Conservation (phyloP, 2,888 invertebrate genomes). For the Caenorhabditis sp. region DNA sequence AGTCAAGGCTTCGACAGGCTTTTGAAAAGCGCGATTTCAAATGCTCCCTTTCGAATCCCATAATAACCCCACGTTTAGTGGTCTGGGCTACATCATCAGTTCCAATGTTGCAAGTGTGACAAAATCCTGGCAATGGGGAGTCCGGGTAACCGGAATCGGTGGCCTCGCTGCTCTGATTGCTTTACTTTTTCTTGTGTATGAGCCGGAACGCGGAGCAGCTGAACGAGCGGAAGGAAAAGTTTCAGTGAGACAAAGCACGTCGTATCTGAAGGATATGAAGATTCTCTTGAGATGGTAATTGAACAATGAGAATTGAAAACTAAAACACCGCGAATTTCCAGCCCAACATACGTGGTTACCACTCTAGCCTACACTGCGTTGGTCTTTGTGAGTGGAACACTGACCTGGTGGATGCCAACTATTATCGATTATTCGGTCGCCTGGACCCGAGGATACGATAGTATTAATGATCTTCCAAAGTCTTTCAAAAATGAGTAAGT, state of each 20-base stretch:
- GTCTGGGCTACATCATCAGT: slow-evolving; percentile 64
- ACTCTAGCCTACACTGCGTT: slow-evolving; percentile 96
- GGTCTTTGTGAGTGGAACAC: slow-evolving; percentile 92
- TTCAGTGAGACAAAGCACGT: slow-evolving; percentile 24
- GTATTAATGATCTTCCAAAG: slow-evolving; percentile 26
- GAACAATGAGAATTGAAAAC: neutral
- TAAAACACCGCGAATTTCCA: slow-evolving; percentile 47
- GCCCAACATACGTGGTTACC: slow-evolving; percentile 92
- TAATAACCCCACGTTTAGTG: slow-evolving; percentile 43
- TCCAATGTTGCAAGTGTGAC: slow-evolving; percentile 50
- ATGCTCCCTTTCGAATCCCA: too few relatives aligned
- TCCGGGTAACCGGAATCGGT: slow-evolving; percentile 41
- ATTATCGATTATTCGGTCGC: slow-evolving; percentile 67
- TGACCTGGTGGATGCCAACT: slow-evolving; percentile 83
- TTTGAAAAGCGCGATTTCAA: too few relatives aligned
- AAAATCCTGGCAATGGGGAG: slow-evolving; percentile 59
- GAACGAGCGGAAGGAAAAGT: slow-evolving; percentile 57
- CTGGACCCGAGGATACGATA: slow-evolving; percentile 51
- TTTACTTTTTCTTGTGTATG: slow-evolving; percentile 69
- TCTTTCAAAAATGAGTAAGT: slow-evolving; percentile 35
- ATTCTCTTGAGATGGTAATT: slow-evolving; percentile 56
- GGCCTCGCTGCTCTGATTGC: slow-evolving; percentile 42
- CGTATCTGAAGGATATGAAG: slow-evolving; percentile 56
- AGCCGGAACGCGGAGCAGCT: slow-evolving; percentile 74
- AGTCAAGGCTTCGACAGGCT: too few relatives aligned